Evolutionary conservation across 2,113 vertebrate genomes (phyloP).

Genomic region (Tetrax tetrax): DNA sequence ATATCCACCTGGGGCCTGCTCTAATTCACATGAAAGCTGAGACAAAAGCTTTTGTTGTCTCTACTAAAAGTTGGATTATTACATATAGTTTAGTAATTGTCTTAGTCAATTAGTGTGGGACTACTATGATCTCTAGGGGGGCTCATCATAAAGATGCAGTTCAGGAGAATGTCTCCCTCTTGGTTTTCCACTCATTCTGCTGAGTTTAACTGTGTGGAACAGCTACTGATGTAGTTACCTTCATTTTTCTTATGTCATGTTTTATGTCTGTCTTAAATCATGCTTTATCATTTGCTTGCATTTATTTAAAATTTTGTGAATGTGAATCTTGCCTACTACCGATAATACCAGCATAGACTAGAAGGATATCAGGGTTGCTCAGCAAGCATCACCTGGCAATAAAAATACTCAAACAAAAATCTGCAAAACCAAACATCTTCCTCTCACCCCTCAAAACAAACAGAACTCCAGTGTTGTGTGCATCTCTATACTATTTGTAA

Average conservation of each 20-base stretch:
- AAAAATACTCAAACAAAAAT: accelerated
- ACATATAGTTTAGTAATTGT: not conserved
- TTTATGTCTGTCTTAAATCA: not conserved
- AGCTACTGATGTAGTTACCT: not conserved
- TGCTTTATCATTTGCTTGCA: not conserved
- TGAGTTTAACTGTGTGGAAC: not conserved
- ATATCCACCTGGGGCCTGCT: not conserved
- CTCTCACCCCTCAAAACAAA: not conserved
- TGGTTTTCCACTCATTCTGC: not conserved
- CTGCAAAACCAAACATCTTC: not conserved
- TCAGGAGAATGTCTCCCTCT: not conserved
- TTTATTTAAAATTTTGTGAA: not conserved
- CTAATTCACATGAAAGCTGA: not conserved
- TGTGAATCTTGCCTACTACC: not conserved
- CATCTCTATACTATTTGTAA: not conserved
- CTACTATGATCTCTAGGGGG: not conserved
- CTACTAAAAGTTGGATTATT: not conserved
- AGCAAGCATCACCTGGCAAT: too few species aligned
- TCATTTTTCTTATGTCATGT: not conserved
- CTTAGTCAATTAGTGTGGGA: not conserved
- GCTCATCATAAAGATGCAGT: not conserved
- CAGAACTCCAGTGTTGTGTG: accelerated
- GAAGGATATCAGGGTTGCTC: not conserved
- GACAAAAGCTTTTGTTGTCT: not conserved
- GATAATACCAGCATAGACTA: not conserved